Evolutionary conservation across 1,140 invertebrate species (phyloP), one percentile per base, ranked within the genome.

Genomic region (Bombus waltoni): DNA sequence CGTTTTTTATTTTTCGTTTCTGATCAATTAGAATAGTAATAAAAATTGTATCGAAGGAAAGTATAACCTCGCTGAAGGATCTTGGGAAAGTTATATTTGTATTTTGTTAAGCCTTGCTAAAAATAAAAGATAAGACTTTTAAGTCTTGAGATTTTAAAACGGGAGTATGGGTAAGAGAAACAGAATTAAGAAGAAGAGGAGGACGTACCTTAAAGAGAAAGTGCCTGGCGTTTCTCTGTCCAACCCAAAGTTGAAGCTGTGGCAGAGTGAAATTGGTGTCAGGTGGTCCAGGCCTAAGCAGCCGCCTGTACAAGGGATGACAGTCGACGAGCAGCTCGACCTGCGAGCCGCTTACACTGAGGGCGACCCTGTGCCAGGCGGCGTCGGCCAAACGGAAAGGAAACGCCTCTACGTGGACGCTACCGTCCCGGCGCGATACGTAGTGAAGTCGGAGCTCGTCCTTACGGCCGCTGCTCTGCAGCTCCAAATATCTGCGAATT

Each of bases 241-340:
- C 98, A 71, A 99, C 95, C 97, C 97, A 98, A 75, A 99, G 96
- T 81, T 97, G 96, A 53, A 98, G 96, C 93, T 97, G 96, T 38
- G 97, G 96, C 89, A 96, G 94, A 68, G 96, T 96, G 93, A 98
- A 97, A 93, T 97, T 97, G 66, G 97, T 96, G 94, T 98, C 97
- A 13, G 97, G 97, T 74, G 96, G 95, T 73, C 96, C 95, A 40
- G 95, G 94, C 87, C 95, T 95, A 65, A 97, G 96, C 73, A 97
- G 96, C 83, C 97, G 96, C 93, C 97, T 97, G 95, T 98, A 98
- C 73, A 98, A 96, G 65, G 97, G 97, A 93, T 97, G 97, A 95
- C 98, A 99, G 96, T 99, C 98, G 77, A 99, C 97, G 88, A 98
- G 96, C 87, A 99, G 95, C 94, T 97, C 97, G 86, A 97, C 97